These are phyloP conservation scores for Pseudorhombus dupliciocellatus DNA, from an alignment of 2,113 vertebrate species.

Conservation along the genomic window DNA sequence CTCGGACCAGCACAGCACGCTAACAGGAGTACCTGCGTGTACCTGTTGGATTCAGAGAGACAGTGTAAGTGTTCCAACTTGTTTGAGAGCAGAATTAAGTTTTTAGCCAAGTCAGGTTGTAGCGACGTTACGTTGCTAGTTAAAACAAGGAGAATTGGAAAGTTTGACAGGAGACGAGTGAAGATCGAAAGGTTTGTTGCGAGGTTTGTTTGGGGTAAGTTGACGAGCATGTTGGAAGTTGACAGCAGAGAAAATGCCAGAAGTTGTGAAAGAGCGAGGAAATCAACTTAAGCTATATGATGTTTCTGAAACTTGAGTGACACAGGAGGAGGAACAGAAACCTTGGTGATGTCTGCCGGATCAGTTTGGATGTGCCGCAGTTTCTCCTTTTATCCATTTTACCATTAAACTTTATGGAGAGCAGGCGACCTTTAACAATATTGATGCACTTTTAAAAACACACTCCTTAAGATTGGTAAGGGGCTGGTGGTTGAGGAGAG, in stretches of 20 bases:
- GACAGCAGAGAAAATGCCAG: neutral
- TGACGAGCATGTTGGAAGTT: slow-evolving; percentile 43
- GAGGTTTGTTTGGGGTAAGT: slow-evolving; percentile 10
- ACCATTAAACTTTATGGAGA: slow-evolving; percentile 39
- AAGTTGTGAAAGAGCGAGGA: slow-evolving; percentile 19
- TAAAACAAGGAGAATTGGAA: slow-evolving; percentile 35
- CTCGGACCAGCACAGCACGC: slow-evolving; percentile 14
- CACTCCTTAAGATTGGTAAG: slow-evolving; percentile 73
- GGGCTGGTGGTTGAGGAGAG: slow-evolving; percentile 63
- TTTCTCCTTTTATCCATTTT: slow-evolving; percentile 54
- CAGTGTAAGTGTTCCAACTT: too few relatives aligned
- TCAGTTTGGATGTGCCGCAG: slow-evolving; percentile 33
- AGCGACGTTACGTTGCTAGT: slow-evolving; percentile 17
- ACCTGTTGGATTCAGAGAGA: neutral
- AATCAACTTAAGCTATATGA: slow-evolving; percentile 63
- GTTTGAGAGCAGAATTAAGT: slow-evolving; percentile 19
- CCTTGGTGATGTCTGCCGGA: slow-evolving; percentile 5
- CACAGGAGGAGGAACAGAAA: slow-evolving; percentile 20
- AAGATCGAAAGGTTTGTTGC: slow-evolving; percentile 24
- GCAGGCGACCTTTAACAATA: slow-evolving; percentile 59
- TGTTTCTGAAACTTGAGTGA: slow-evolving; percentile 49
- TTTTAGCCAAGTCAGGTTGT: slow-evolving; percentile 13
- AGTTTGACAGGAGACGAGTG: slow-evolving; percentile 45
- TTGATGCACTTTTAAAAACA: slow-evolving; percentile 82
- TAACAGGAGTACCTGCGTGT: slow-evolving; percentile 13